phyloP scores from a whole-genome alignment of 1,140 invertebrate species.

The Melipona quadrifasciata region DNA sequence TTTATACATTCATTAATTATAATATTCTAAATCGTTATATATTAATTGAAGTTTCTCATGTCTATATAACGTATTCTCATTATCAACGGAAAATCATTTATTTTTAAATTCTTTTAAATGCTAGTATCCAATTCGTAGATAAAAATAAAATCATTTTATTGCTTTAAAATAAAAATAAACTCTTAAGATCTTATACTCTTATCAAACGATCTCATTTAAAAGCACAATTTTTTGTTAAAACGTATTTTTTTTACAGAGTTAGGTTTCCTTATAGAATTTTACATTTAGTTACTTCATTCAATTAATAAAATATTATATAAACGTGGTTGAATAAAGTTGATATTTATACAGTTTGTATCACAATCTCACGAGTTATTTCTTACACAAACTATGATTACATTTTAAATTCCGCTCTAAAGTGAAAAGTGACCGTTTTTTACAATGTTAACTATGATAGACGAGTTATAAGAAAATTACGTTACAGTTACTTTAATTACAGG shows the following conservation, averaged over 20 bases:
- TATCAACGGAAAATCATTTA: no score
- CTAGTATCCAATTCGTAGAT: no score
- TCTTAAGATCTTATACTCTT: no score
- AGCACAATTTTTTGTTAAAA: background rate
- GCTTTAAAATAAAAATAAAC: no score
- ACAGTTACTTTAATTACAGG: slow-evolving; percentile 7
- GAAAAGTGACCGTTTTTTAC: background rate
- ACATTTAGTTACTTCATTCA: background rate
- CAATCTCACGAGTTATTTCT: background rate
- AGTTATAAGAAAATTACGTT: background rate
- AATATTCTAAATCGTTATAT: no score
- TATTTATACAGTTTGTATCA: background rate
- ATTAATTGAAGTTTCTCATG: no score
- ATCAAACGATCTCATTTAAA: no score
- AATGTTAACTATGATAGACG: background rate
- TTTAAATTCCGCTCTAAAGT: background rate
- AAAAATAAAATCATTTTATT: no score
- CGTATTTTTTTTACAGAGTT: background rate
- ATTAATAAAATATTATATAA: background rate
- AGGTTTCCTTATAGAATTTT: background rate
- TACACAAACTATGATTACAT: no score
- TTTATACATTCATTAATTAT: no score
- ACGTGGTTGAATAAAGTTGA: background rate
- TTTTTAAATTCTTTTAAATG: no score
- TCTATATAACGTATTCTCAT: no score